Base-by-base conservation (phyloP, 2,888 invertebrate genomes). In the Steromphala cineraria region DNA sequence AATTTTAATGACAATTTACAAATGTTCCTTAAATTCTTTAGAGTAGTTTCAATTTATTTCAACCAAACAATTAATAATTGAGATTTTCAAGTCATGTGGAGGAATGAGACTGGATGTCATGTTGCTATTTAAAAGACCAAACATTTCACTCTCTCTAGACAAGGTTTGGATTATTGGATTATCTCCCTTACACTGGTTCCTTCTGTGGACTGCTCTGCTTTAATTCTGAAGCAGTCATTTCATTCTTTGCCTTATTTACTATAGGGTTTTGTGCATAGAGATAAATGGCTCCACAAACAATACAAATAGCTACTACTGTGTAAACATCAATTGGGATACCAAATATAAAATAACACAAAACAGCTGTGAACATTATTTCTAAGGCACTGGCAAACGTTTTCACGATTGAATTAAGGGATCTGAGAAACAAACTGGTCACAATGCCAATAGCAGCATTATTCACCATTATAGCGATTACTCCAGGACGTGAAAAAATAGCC, bases 351-450 rank as follows among this genome's bases (percentile, higher is more conserved):
- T 96, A 97, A 89, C 97, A 97, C 0, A 98, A 94, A 17, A 98
- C 94, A 0, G 98, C 98, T 0, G 98, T 98, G 90, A 98, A 96
- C 79, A 98, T 95, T 52, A 98, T 94, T 92, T 98, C 98, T 88
- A 98, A 94, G 17, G 98, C 98, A 94, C 98, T 97, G 0, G 98
- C 98, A 94, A 98, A 98, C 0, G 98, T 98, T 94, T 99, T 98
- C 79, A 98, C 94, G 90, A 99, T 98, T 0, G 98, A 98, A 93
- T 98, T 98, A 89, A 98, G 95, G 89, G 96, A 97, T 93, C 97
- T 97, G 31, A 99, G 94, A 92, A 98, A 98, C 93, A 98, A 97
- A 93, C 97, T 97, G 0, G 98, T 98, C 0, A 97, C 96, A 88
- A 99, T 97, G 46, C 98, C 98, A 67, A 98, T 96, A 0, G 96